Evolutionary conservation across 2,113 vertebrate genomes (phyloP).

Genomic region (Scortum barcoo): DNA sequence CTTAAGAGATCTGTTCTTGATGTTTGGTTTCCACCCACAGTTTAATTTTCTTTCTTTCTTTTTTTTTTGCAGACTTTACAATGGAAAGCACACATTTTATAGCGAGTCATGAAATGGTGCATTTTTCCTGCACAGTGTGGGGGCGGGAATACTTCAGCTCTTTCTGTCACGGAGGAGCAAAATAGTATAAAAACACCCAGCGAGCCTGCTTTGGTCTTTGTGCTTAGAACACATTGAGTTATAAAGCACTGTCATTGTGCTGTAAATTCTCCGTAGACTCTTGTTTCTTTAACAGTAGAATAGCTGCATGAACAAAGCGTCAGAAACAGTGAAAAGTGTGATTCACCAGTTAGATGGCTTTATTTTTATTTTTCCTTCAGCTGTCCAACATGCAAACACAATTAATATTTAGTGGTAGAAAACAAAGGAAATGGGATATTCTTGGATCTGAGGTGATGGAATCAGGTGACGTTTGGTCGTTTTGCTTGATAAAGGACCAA

Average conservation of each 20-base stretch:
- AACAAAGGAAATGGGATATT: background rate
- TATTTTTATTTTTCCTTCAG: background rate
- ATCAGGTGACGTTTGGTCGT: background rate
- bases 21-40: conserved; percentile 32
- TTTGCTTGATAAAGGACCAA: background rate
- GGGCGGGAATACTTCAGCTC: background rate
- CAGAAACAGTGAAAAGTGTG: background rate
- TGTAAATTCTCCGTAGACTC: background rate
- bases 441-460: background rate
- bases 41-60: background rate
- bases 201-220: background rate
- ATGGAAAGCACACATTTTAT: conserved; percentile 21
- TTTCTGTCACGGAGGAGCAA: background rate
- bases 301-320: background rate
- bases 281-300: background rate
- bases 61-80: conserved; percentile 13
- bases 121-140: conserved; percentile 12
- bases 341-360: background rate
- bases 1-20: conserved; percentile 28
- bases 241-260: background rate
- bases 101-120: conserved; percentile 12
- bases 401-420: background rate
- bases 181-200: background rate
- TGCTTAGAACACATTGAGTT: background rate
- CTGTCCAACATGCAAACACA: background rate